A percentile compares a stretch with the other conserved stretches of the same genome.
Conservation (phyloP, 1,140 invertebrate genomes). For the Drosophila nigromelanica region DNA sequence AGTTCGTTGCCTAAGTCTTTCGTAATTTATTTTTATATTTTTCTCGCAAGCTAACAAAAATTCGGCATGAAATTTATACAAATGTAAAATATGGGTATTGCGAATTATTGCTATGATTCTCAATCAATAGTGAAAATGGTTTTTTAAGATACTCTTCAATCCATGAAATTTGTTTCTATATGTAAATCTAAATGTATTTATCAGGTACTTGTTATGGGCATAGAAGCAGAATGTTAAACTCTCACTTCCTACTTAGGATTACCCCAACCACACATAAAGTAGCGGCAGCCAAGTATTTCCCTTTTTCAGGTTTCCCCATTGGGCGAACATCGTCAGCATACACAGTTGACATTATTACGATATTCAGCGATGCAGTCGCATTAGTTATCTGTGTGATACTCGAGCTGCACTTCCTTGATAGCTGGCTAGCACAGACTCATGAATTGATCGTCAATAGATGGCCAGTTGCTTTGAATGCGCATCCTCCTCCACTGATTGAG, state of each 20-base stretch:
- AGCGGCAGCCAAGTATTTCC: constrained; percentile 9
- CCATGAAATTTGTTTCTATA: too few species aligned
- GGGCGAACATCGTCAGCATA: constrained; percentile 28
- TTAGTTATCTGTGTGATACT: constrained; percentile 65
- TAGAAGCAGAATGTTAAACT: constrained; percentile 14
- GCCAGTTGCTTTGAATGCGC: constrained; percentile 52
- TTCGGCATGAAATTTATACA: not conserved
- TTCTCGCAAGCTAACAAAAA: not conserved
- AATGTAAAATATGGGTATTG: not conserved
- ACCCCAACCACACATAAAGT: constrained; percentile 20
- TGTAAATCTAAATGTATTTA: too few species aligned
- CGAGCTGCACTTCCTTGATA: constrained; percentile 61
- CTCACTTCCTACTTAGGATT: constrained; percentile 43
- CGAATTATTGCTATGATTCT: not conserved
- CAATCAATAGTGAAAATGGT: not conserved
- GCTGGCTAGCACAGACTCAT: constrained; percentile 33
- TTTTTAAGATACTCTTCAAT: not conserved
- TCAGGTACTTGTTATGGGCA: not conserved
- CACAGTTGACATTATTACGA: constrained; percentile 71
- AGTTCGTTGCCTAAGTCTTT: constrained; percentile 68
- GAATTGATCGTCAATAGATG: constrained; percentile 66
- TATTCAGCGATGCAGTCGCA: constrained; percentile 48
- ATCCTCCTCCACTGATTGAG: constrained; percentile 43
- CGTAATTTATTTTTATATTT: constrained; percentile 34
- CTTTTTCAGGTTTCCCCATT: constrained; percentile 19